Evolutionary conservation across 2,888 invertebrate species (phyloP).

Genomic region (Hymenopus coronatus): DNA sequence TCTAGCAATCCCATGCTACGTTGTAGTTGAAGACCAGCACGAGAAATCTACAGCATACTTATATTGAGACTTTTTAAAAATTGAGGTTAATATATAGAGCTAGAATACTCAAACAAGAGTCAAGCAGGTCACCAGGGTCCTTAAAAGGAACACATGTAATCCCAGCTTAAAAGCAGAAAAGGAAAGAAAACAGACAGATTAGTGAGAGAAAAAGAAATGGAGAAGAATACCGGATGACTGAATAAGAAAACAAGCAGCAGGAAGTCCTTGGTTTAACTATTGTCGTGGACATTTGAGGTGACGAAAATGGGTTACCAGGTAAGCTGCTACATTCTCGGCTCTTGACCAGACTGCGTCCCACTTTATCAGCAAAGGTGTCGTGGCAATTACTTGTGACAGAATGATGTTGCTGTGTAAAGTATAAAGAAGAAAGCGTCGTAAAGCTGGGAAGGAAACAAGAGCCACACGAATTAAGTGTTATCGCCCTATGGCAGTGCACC

Average conservation of each 20-base stretch:
- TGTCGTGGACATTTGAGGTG: not conserved
- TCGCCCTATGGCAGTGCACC: not conserved
- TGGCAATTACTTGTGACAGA: not conserved
- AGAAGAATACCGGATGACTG: not conserved
- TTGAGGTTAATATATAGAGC: not conserved
- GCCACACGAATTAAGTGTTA: not conserved
- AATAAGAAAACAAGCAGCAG: not conserved
- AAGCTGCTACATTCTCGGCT: not conserved
- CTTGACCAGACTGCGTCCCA: not conserved
- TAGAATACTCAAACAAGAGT: not conserved
- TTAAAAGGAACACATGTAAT: not conserved
- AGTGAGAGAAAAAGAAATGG: not conserved
- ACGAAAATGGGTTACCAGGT: not conserved
- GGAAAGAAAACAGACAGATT: not conserved
- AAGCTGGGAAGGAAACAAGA: not conserved
- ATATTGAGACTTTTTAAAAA: not conserved
- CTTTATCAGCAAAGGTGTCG: not conserved
- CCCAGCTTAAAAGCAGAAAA: not conserved
- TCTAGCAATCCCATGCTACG: too few species aligned
- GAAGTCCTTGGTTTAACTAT: not conserved
- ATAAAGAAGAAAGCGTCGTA: not conserved
- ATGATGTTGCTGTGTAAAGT: not conserved
- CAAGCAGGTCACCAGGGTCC: not conserved
- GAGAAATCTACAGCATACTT: not conserved
- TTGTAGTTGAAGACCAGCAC: not conserved